phyloP scores from a whole-genome alignment of 1,140 invertebrate genomes.

The Drosophila eugracilis region DNA sequence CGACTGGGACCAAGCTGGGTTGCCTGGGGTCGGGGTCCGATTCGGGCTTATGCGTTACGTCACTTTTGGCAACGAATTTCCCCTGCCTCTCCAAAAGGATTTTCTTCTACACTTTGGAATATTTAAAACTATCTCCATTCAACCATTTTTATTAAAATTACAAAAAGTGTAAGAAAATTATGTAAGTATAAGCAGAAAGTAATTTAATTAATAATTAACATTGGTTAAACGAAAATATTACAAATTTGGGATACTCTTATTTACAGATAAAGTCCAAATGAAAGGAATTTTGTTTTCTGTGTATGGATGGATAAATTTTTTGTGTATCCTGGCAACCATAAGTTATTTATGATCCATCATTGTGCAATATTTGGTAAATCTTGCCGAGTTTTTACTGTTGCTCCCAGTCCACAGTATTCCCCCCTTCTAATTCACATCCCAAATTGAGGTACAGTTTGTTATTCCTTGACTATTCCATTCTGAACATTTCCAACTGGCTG shows the following conservation, averaged over 20 bases:
- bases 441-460: conserved; percentile 61
- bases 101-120: neutral
- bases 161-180: neutral
- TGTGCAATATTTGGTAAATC: conserved; percentile 82
- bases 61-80: conserved; percentile 47
- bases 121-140: too few relatives aligned
- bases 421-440: conserved; percentile 8
- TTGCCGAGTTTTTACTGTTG: conserved; percentile 75
- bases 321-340: conserved; percentile 59
- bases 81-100: neutral
- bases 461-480: conserved; percentile 44
- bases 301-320: conserved; percentile 20
- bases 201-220: too few relatives aligned
- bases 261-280: too few relatives aligned
- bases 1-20: conserved; percentile 5
- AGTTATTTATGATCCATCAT: conserved; percentile 84
- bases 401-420: neutral
- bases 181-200: too few relatives aligned
- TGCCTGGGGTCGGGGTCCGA: conserved; percentile 10
- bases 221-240: too few relatives aligned
- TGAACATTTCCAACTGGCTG: conserved; percentile 49
- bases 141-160: neutral
- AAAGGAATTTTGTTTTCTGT: neutral
- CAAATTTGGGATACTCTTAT: too few relatives aligned
- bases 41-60: conserved; percentile 73